These are phyloP conservation scores for Dryocosmus kuriphilus DNA, from an alignment of 2,888 invertebrate species.

Conservation along the genomic window DNA sequence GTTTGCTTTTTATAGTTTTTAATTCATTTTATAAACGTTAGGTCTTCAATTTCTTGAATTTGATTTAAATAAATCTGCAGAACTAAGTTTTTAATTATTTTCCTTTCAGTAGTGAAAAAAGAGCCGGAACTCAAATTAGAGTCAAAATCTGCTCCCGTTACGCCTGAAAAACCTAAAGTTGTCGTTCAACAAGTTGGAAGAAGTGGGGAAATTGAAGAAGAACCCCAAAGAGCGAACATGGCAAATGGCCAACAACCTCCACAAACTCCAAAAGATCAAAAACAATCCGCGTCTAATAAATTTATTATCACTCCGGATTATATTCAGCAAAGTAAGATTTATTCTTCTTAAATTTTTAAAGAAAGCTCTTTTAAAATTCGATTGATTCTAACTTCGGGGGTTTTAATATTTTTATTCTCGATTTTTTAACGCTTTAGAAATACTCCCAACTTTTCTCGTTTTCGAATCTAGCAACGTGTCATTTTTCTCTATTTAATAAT, in stretches of 20 bases:
- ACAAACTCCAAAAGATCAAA: slow-evolving; percentile 70
- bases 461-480: no score
- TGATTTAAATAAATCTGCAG: neutral
- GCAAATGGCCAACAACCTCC: slow-evolving; percentile 75
- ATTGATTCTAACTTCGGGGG: no score
- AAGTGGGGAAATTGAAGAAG: slow-evolving; percentile 63
- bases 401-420: neutral
- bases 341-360: neutral
- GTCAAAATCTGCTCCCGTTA: slow-evolving; percentile 56
- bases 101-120: slow-evolving; percentile 32
- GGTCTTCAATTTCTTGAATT: neutral
- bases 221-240: slow-evolving; percentile 67
- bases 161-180: slow-evolving; percentile 73
- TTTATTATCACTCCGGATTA: slow-evolving; percentile 95
- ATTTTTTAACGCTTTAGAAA: neutral
- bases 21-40: no score
- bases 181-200: slow-evolving; percentile 74
- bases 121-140: slow-evolving; percentile 66
- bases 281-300: slow-evolving; percentile 79
- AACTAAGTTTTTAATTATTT: neutral
- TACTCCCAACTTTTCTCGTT: neutral
- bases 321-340: slow-evolving; percentile 92
- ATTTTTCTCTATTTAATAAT: no score
- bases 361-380: no score
- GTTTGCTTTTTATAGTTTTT: no score